Conservation (phyloP, 1,140 invertebrate genomes). For the Leptopilina clavipes region DNA sequence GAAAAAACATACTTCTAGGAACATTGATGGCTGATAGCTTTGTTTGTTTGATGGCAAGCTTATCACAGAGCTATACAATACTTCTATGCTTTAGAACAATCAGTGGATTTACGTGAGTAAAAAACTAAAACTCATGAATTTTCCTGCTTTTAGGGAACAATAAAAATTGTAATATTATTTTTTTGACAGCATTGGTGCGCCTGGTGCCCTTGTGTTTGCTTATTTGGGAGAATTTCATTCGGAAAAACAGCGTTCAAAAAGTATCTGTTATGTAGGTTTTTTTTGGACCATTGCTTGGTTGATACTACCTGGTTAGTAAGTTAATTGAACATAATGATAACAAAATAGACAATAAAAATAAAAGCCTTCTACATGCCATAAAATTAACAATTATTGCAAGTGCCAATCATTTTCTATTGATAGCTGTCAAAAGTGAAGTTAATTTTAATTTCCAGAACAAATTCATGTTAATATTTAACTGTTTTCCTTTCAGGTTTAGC, state of each 20-base stretch:
- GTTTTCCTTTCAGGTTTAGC: constrained; percentile 75
- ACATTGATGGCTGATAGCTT: constrained; percentile 79
- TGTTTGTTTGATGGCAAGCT: constrained; percentile 72
- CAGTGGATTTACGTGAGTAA: constrained; percentile 77
- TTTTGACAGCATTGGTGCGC: constrained; percentile 75
- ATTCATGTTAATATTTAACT: background rate
- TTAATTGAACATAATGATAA: too few relatives aligned
- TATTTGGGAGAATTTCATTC: constrained; percentile 81
- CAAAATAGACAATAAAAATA: too few relatives aligned
- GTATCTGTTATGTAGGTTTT: constrained; percentile 78
- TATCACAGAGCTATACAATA: constrained; percentile 73
- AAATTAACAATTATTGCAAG: too few relatives aligned
- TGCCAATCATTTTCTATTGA: too few relatives aligned
- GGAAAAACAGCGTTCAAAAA: constrained; percentile 74
- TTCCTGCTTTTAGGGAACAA: too few relatives aligned
- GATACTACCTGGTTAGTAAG: constrained; percentile 76
- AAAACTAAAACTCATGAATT: too few relatives aligned
- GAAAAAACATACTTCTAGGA: constrained; percentile 77
- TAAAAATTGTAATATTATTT: too few relatives aligned
- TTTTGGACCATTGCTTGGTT: constrained; percentile 80
- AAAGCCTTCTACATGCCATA: too few relatives aligned
- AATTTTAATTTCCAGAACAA: background rate
- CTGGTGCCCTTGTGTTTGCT: constrained; percentile 78
- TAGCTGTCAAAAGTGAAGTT: background rate
- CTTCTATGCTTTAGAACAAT: constrained; percentile 75